These are phyloP conservation scores for Limosa lapponica DNA, from an alignment of 2,797 vertebrate genomes.

Conservation along the genomic window DNA sequence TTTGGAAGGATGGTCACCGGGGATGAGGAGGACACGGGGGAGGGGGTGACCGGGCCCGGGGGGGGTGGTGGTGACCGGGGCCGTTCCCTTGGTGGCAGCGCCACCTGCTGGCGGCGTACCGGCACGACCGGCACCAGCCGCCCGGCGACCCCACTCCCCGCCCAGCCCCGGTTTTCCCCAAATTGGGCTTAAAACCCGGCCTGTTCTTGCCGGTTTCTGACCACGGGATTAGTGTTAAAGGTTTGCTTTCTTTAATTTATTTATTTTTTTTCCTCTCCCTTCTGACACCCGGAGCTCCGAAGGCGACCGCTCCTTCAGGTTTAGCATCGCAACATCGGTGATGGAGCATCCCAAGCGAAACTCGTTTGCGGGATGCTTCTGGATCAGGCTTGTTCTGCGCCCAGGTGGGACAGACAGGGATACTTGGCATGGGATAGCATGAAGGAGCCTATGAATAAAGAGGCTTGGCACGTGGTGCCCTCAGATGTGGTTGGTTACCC, in stretches of 20 bases:
- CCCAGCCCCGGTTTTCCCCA: accelerated
- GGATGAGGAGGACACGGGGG: too few relatives aligned
- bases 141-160: not conserved
- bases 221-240: accelerated
- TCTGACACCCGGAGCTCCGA: accelerated
- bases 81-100: conserved; percentile 35
- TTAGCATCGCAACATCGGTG: accelerated
- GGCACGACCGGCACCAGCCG: not conserved
- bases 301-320: not conserved
- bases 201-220: accelerated
- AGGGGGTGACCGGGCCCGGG: accelerated
- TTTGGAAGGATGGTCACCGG: not conserved
- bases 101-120: conserved; percentile 45
- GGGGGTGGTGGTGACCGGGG: too few relatives aligned
- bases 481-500: not conserved
- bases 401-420: not conserved
- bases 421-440: accelerated
- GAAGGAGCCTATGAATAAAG: not conserved
- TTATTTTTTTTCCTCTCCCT: not conserved
- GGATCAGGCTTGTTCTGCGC: accelerated
- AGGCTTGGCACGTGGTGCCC: not conserved
- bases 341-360: accelerated
- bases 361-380: accelerated
- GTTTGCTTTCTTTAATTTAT: accelerated
- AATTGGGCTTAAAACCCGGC: accelerated